Conservation (phyloP, 1,140 invertebrate genomes). For the Polyergus mexicanus region DNA sequence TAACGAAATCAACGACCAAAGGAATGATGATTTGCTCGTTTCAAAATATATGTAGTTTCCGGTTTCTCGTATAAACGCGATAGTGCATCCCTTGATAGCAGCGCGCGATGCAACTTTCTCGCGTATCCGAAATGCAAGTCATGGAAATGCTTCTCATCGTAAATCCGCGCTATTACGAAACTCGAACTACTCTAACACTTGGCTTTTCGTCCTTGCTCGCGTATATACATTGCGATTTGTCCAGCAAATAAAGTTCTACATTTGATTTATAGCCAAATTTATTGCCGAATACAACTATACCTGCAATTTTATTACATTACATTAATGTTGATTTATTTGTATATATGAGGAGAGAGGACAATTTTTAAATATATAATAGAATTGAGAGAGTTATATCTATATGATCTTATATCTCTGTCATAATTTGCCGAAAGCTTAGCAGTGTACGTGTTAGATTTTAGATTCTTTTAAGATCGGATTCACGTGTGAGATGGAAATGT, state of each 20-base stretch:
- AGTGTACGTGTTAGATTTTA: neutral
- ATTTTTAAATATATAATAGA: neutral
- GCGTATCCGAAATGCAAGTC: slow-evolving; percentile 42
- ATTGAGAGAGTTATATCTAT: neutral
- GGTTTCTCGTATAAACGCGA: slow-evolving; percentile 39
- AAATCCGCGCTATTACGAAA: slow-evolving; percentile 33
- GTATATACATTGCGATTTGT: neutral
- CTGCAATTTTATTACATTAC: neutral
- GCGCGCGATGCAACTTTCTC: slow-evolving; percentile 22
- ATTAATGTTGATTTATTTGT: neutral
- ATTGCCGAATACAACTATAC: too few species aligned
- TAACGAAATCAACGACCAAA: neutral
- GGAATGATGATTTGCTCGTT: neutral
- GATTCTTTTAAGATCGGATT: slow-evolving; percentile 4
- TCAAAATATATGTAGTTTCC: slow-evolving; percentile 3
- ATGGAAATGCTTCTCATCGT: neutral
- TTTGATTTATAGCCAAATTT: neutral
- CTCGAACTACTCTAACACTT: neutral
- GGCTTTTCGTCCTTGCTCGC: neutral
- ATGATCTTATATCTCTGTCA: neutral
- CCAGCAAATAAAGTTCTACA: slow-evolving; percentile 4
- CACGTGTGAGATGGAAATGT: slow-evolving; percentile 14
- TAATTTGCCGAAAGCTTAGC: neutral
- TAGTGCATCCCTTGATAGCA: neutral
- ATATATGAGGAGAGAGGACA: neutral